Base-by-base conservation (phyloP, 2,797 vertebrate species). In the Tenualosa ilisha region DNA sequence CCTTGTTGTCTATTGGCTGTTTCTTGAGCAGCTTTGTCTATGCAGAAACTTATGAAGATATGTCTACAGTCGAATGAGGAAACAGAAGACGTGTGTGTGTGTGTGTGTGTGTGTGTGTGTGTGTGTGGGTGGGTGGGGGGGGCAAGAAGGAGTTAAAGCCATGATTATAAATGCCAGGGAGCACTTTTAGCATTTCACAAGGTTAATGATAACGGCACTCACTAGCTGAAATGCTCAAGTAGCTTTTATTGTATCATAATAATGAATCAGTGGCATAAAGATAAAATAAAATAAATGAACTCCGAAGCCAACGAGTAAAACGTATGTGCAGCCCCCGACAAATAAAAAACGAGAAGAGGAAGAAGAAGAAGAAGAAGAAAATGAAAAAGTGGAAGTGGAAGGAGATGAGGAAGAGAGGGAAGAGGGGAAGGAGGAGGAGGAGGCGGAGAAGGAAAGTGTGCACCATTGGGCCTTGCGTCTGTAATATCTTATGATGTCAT, bases 191-290 rank as follows among this genome's bases (percentile, higher is more conserved):
- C 92, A 93, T 95, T 96, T 93, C 94, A 94, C 95, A 95, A 96
- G 95, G 96, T 96, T 96, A 96, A 96, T 95, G 95, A 96, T 95
- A 95, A 95, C 93, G 94, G 94, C 93, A 93, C 93, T 92, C 92
- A 91, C 93, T 93, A 93, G 93, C 94, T 93, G 94, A 95, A 95
- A 96, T 95, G 96, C 96, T 95, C 95, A 96, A 96, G 95, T 95
- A 96, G 95, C 94, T 96, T 96, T 96, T 96, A 96, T 96, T 94
- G 94, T 96, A 95, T 96, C 96, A 95, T 96, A 95, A 96, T 96
- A 95, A 96, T 96, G 94, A 96, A 96, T 96, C 95, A 96, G 90
- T 89, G 90, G 92, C 86, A 84, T 88, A 91, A 95, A 96, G 95
- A 95, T 96, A 95, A 96, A 95, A 95, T 95, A 95, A 96, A 96